A percentile compares a stretch with the other conserved stretches of the same genome.
These are phyloP conservation scores for Eretmochelys imbricata DNA, from an alignment of 2,113 vertebrate genomes.

Conservation along the genomic window DNA sequence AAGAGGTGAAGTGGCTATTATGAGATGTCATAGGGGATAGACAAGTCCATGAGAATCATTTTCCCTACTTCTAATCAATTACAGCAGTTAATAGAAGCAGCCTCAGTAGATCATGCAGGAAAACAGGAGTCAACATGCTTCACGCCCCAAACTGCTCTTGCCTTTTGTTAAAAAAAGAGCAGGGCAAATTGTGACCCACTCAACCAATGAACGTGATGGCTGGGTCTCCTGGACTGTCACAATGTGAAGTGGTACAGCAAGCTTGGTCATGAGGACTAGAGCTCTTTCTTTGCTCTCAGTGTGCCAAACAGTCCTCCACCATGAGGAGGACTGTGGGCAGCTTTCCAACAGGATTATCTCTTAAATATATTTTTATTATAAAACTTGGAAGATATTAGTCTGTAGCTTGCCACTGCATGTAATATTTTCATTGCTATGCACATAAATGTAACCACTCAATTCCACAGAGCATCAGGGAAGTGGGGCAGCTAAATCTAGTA, in stretches of 20 bases:
- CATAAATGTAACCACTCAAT: slow-evolving; percentile 58
- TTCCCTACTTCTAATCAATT: not conserved
- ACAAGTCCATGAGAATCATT: not conserved
- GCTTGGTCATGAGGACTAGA: slow-evolving; percentile 19
- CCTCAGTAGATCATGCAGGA: not conserved
- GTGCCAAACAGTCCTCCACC: slow-evolving; percentile 44
- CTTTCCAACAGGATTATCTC: slow-evolving; percentile 36
- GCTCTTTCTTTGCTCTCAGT: slow-evolving; percentile 47
- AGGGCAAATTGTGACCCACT: not conserved
- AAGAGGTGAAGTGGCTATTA: not conserved
- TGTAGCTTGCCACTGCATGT: not conserved
- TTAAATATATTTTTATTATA: not conserved
- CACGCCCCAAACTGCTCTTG: not conserved
- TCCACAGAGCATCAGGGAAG: slow-evolving; percentile 49
- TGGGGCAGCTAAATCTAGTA: slow-evolving; percentile 36
- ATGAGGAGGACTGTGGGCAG: slow-evolving; percentile 3
- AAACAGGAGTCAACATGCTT: not conserved
- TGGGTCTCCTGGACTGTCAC: slow-evolving; percentile 13
- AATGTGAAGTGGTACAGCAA: slow-evolving; percentile 54
- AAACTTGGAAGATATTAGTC: slow-evolving; percentile 45
- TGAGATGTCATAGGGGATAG: not conserved
- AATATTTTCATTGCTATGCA: slow-evolving; percentile 25
- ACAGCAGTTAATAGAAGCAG: not conserved
- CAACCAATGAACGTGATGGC: not conserved
- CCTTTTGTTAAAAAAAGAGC: slow-evolving; percentile 56